Evolutionary conservation across 2,797 vertebrate genomes (phyloP), one percentile per base, ranked within the genome.

Genomic region (Lacerta viridis): DNA sequence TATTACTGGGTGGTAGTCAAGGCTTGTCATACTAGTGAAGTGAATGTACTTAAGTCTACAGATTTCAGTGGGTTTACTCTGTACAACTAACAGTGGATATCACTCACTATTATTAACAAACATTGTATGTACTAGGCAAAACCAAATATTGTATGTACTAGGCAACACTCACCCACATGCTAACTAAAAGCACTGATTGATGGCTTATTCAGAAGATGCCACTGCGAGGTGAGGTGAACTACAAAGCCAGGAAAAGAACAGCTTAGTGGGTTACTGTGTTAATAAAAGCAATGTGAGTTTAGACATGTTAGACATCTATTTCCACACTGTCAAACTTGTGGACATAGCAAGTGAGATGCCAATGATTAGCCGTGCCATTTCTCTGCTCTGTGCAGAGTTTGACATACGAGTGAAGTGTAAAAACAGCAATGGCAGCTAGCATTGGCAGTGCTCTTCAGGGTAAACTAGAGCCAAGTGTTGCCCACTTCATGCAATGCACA

Each of bases 191-290:
- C 95, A 96, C 94, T 97, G 95, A 95, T 87, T 95, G 96, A 95
- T 83, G 95, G 90, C 91, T 96, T 93, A 96, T 88, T 98, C 97
- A 98, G 97, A 98, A 98, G 97, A 97, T 95, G 96, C 97, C 97
- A 96, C 96, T 94, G 94, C 95, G 97, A 96, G 97, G 92, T 94
- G 97, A 97, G 92, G 97, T 89, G 90, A 96, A 97, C 97, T 98
- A 97, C 90, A 97, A 97, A 97, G 96, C 96, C 97, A 96, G 96
- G 95, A 95, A 97, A 93, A 97, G 94, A 97, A 97, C 89, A 97
- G 93, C 95, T 97, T 93, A 95, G 92, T 97, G 93, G 92, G 92
- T 90, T 96, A 96, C 88, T 95, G 94, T 85, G 86, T 94, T 95
- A 94, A 93, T 83, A 93, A 87, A 0, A 1, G 84, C 29, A 91